Evolutionary conservation across 1,140 invertebrate genomes (phyloP).

Genomic region (Eufriesea mexicana): DNA sequence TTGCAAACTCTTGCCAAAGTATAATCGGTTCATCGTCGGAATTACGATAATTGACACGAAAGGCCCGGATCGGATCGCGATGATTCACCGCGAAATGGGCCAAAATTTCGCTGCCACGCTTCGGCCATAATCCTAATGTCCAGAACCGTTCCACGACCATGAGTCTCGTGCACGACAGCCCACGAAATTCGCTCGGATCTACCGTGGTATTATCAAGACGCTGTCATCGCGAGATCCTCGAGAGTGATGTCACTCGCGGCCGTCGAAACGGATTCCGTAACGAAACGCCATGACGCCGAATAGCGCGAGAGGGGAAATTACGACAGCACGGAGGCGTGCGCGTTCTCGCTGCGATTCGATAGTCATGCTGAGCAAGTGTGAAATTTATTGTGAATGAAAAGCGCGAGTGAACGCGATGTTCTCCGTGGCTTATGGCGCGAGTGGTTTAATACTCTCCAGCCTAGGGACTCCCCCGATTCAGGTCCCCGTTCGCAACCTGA

Average conservation of each 20-base stretch:
- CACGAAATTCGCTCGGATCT: background rate
- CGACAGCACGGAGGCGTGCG: slow-evolving; percentile 36
- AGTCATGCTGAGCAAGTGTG: slow-evolving; percentile 57
- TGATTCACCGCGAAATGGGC: background rate
- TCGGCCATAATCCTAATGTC: background rate
- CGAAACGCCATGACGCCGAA: background rate
- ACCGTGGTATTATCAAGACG: background rate
- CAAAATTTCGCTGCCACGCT: background rate
- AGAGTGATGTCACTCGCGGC: background rate
- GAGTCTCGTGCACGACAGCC: background rate
- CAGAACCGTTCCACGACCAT: background rate
- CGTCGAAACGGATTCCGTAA: slow-evolving; percentile 1
- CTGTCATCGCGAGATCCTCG: background rate
- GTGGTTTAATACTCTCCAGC: background rate
- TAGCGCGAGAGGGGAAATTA: slow-evolving; percentile 17
- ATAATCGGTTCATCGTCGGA: no score
- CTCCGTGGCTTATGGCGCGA: slow-evolving; percentile 5
- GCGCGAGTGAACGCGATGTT: slow-evolving; percentile 16
- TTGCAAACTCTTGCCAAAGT: no score
- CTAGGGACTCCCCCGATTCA: no score
- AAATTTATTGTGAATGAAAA: slow-evolving; percentile 52
- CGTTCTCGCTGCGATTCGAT: slow-evolving; percentile 41
- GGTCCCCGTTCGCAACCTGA: no score
- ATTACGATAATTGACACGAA: no score
- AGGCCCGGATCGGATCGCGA: no score